These are phyloP conservation scores for Bursaphelenchus mucronatus DNA, from an alignment of 1,140 invertebrate species.

Conservation along the genomic window DNA sequence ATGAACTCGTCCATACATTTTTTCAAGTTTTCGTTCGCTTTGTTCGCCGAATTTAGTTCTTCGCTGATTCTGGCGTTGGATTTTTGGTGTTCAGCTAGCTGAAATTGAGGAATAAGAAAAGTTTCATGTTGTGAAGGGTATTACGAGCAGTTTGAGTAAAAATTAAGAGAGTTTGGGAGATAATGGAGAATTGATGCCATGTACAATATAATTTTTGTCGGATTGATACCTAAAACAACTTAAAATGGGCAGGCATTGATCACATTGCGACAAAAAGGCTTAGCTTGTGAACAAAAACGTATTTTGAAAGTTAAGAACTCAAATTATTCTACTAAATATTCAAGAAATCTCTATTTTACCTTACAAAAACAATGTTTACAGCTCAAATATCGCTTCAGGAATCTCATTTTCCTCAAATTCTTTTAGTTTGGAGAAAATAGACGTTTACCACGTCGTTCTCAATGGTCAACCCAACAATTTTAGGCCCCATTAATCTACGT, in stretches of 20 bases:
- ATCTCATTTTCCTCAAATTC: too few species aligned
- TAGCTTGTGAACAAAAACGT: too few species aligned
- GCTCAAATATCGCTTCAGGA: too few species aligned
- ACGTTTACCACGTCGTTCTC: too few species aligned
- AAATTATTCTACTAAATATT: too few species aligned
- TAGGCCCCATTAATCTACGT: too few species aligned
- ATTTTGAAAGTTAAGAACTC: too few species aligned
- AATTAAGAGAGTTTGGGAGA: neutral
- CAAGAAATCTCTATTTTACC: too few species aligned
- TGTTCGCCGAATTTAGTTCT: constrained; percentile 4
- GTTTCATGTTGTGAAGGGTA: neutral
- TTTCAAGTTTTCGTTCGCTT: constrained; percentile 15
- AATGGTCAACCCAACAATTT: too few species aligned
- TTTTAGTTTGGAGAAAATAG: too few species aligned
- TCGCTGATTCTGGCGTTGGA: neutral
- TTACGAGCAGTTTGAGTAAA: neutral
- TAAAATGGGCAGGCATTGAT: neutral
- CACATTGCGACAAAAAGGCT: too few species aligned
- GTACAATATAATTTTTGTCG: constrained; percentile 5
- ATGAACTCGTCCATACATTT: constrained; percentile 5
- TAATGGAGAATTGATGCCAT: neutral
- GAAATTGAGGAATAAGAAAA: neutral
- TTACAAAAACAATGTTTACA: too few species aligned
- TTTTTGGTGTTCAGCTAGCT: neutral
- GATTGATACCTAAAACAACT: neutral